Percentiles rank a stretch among this genome's conserved stretches.
These are phyloP conservation scores for Mesoclemmys tuberculata DNA, from an alignment of 2,113 vertebrate species.

Conservation along the genomic window DNA sequence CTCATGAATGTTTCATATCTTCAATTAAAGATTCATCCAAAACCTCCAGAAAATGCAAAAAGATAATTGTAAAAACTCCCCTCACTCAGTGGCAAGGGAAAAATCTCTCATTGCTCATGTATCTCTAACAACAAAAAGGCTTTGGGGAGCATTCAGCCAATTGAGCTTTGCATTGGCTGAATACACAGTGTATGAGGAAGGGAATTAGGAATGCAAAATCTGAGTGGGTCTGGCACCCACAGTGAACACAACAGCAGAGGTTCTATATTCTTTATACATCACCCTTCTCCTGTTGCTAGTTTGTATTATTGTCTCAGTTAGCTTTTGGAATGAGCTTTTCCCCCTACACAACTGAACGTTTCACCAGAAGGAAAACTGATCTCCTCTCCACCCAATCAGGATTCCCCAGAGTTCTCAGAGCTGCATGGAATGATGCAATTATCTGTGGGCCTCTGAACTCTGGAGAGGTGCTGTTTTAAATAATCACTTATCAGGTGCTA, in stretches of 20 bases:
- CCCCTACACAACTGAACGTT: background rate
- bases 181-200: background rate
- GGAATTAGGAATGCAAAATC: background rate
- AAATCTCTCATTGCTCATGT: background rate
- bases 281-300: background rate
- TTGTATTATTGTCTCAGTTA: background rate
- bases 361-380: background rate
- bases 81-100: background rate
- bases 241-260: background rate
- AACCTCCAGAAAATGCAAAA: background rate
- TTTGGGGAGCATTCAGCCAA: background rate
- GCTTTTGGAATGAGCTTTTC: background rate
- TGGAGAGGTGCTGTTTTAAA: background rate
- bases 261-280: background rate
- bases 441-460: background rate
- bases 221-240: background rate
- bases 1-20: background rate
- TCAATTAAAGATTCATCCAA: background rate
- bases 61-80: background rate
- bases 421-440: background rate
- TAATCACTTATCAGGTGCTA: background rate
- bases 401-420: background rate
- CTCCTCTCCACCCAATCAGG: background rate
- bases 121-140: background rate
- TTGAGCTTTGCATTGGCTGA: background rate